Evolutionary conservation across 2,888 invertebrate genomes (phyloP).

Genomic region (Resseliella maxima): DNA sequence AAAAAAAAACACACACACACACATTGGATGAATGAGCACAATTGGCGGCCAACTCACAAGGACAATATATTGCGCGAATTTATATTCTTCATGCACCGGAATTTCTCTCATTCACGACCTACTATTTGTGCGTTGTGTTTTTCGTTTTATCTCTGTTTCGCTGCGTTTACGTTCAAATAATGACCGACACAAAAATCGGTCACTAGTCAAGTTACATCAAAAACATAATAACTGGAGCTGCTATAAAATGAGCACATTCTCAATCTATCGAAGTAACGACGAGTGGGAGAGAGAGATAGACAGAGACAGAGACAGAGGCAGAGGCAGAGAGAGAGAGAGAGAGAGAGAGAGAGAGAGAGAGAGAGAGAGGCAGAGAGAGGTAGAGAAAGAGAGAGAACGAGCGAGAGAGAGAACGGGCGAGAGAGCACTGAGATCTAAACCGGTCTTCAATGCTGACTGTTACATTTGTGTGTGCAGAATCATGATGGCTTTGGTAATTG

Average conservation of each 20-base stretch:
- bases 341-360: too few species aligned
- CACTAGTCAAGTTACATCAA: too few species aligned
- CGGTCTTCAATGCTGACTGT: neutral
- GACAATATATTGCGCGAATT: slow-evolving; percentile 26
- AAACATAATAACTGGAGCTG: too few species aligned
- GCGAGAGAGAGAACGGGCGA: too few species aligned
- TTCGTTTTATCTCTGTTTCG: neutral
- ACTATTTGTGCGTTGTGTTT: neutral
- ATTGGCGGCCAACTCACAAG: neutral
- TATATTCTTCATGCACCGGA: slow-evolving; percentile 29
- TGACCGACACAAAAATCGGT: neutral
- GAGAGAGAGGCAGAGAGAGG: too few species aligned
- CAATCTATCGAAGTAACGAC: too few species aligned
- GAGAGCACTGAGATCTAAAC: neutral
- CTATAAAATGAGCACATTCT: too few species aligned
- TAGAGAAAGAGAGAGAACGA: too few species aligned
- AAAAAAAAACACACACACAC: too few species aligned
- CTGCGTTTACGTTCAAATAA: neutral
- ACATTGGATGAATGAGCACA: slow-evolving; percentile 10
- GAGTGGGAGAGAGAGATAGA: too few species aligned
- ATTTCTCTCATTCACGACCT: slow-evolving; percentile 12
- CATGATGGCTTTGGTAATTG: slow-evolving; percentile 18
- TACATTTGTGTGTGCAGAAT: neutral
- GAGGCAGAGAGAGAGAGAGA: too few species aligned
- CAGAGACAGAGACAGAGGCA: too few species aligned